Conservation (phyloP, 2,797 vertebrate species). For the Ciconia nigra region DNA sequence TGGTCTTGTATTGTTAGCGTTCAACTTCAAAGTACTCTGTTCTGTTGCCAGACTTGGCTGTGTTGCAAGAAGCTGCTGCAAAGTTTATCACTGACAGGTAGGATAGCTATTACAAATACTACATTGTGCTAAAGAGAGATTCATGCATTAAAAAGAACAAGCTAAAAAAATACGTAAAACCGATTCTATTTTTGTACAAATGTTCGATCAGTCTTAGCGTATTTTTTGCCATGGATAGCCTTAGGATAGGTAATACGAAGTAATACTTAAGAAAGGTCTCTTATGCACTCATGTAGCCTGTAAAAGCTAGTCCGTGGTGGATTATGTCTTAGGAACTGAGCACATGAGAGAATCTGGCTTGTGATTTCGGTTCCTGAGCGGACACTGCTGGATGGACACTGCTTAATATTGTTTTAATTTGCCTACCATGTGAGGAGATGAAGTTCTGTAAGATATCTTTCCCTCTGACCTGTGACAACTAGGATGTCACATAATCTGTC, state of each 20-base stretch:
- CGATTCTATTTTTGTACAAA: not conserved
- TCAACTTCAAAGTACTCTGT: not conserved
- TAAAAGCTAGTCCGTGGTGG: not conserved
- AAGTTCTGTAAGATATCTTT: not conserved
- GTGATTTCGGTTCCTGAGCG: not conserved
- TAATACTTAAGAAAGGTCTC: not conserved
- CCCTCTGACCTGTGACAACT: not conserved
- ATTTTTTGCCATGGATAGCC: not conserved
- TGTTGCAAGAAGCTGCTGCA: not conserved
- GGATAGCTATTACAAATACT: not conserved
- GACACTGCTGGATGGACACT: not conserved
- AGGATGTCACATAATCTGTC: not conserved
- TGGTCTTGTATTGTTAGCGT: not conserved
- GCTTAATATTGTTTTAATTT: not conserved
- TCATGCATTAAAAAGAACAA: not conserved
- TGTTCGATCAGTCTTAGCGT: not conserved
- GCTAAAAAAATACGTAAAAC: not conserved
- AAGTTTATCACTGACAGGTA: not conserved
- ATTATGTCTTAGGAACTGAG: not conserved
- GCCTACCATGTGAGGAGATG: not conserved
- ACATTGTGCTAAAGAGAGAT: not conserved
- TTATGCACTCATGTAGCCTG: fast-evolving
- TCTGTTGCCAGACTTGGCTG: not conserved
- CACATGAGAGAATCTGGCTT: not conserved
- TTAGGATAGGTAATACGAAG: not conserved